Evolutionary conservation across 1,140 invertebrate species (phyloP).

Genomic region (Bathynomus jamesi): DNA sequence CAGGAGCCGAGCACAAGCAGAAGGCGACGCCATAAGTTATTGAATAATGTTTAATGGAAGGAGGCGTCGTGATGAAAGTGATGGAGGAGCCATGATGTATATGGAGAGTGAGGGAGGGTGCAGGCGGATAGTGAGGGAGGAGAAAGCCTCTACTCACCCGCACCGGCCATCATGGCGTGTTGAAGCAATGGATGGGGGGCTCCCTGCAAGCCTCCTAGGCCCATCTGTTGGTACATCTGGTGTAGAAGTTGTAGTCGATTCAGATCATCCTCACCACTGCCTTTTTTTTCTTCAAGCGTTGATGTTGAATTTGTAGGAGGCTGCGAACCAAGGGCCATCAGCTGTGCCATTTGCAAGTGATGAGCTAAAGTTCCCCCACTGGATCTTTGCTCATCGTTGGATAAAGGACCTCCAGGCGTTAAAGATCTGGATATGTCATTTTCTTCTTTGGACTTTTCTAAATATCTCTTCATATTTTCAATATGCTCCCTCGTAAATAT

Average conservation of each 20-base stretch:
- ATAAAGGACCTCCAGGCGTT: neutral
- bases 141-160: conserved; percentile 31
- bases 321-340: conserved; percentile 37
- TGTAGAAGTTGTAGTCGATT: conserved; percentile 42
- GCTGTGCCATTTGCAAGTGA: conserved; percentile 44
- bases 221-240: conserved; percentile 45
- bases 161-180: conserved; percentile 35
- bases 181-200: conserved; percentile 35
- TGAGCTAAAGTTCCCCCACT: conserved; percentile 24
- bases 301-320: conserved; percentile 13
- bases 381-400: neutral
- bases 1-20: neutral
- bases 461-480: conserved; percentile 63
- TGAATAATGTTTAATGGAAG: neutral
- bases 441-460: conserved; percentile 50
- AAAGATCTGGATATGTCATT: conserved; percentile 21
- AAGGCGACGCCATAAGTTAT: neutral
- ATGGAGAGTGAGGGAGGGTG: conserved; percentile 23
- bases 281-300: conserved; percentile 24
- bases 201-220: conserved; percentile 39
- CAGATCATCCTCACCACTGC: conserved; percentile 9
- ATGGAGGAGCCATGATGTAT: neutral
- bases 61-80: neutral
- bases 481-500: conserved; percentile 85
- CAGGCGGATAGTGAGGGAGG: conserved; percentile 23